Evolutionary conservation across 2,888 invertebrate species (phyloP).

Genomic region (Sylvicola cinctus): DNA sequence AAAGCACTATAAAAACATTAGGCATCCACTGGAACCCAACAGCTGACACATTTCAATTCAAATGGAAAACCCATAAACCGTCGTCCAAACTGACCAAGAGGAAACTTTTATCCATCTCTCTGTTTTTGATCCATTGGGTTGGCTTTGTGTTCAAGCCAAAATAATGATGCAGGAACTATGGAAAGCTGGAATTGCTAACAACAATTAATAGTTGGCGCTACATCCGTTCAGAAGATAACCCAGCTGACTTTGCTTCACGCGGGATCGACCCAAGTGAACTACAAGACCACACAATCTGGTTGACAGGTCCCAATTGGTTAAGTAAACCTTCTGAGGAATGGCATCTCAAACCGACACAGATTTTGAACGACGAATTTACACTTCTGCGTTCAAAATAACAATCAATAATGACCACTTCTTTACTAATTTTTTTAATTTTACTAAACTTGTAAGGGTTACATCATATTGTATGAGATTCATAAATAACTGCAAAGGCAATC

Average conservation of each 20-base stretch:
- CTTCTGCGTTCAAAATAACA: too few relatives aligned
- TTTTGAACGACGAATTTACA: too few relatives aligned
- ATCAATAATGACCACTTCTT: too few relatives aligned
- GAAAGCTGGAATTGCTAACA: not conserved
- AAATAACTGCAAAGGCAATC: too few relatives aligned
- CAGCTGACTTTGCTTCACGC: constrained; percentile 2
- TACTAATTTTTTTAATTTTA: too few relatives aligned
- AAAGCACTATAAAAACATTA: constrained; percentile 1
- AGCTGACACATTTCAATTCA: constrained; percentile 1
- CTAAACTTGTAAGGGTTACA: too few relatives aligned
- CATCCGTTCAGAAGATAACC: not conserved
- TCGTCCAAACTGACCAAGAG: constrained; percentile 4
- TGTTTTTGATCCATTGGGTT: constrained; percentile 8
- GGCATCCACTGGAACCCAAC: constrained; percentile 1
- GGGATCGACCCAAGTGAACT: constrained; percentile 1
- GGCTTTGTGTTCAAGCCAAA: constrained; percentile 7
- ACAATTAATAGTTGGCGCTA: not conserved
- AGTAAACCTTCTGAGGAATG: not conserved
- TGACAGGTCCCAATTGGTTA: constrained; percentile 2
- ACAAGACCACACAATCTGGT: not conserved
- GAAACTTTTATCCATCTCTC: constrained; percentile 4
- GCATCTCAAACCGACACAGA: too few relatives aligned
- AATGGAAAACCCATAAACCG: not conserved
- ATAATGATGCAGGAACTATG: constrained; percentile 8
- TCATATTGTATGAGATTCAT: too few relatives aligned